phyloP scores from a whole-genome alignment of 2,888 invertebrate genomes.

The Melitaea athalia region DNA sequence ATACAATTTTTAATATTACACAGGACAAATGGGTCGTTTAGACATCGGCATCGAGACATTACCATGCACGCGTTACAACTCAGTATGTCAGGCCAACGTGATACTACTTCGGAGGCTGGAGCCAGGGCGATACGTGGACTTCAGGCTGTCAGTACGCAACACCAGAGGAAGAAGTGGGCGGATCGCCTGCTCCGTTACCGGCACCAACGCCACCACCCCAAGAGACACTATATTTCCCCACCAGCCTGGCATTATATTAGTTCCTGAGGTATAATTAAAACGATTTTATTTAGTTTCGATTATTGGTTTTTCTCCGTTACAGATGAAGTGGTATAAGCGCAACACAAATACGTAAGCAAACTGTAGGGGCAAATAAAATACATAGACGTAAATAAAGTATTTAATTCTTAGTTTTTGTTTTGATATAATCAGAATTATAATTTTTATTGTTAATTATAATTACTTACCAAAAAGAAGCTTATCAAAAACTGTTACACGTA shows the following conservation, averaged over 20 bases:
- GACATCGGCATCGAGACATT: conserved; percentile 90
- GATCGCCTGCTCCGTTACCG: conserved; percentile 90
- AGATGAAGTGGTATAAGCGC: too few relatives aligned
- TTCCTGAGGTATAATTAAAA: conserved; percentile 84
- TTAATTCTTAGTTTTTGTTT: too few relatives aligned
- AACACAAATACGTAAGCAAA: too few relatives aligned
- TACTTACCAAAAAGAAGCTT: too few relatives aligned
- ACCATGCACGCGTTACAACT: conserved; percentile 93
- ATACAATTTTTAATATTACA: neutral
- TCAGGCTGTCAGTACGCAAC: conserved; percentile 87
- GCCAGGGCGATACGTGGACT: conserved; percentile 92
- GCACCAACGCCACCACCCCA: conserved; percentile 93
- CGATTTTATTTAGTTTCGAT: neutral
- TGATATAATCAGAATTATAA: too few relatives aligned
- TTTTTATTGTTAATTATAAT: too few relatives aligned
- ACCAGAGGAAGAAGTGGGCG: conserved; percentile 89
- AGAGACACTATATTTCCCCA: conserved; percentile 91
- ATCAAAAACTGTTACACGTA: neutral
- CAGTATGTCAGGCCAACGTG: conserved; percentile 94
- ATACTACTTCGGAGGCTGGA: conserved; percentile 89
- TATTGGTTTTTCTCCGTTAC: neutral
- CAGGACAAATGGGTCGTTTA: conserved; percentile 87
- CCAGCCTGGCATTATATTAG: conserved; percentile 88
- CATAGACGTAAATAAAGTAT: too few relatives aligned
- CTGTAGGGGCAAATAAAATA: too few relatives aligned